Evolutionary conservation across 2,113 vertebrate species (phyloP), one percentile per base, ranked within the genome.

Genomic region (Epinephelus fuscoguttatus): DNA sequence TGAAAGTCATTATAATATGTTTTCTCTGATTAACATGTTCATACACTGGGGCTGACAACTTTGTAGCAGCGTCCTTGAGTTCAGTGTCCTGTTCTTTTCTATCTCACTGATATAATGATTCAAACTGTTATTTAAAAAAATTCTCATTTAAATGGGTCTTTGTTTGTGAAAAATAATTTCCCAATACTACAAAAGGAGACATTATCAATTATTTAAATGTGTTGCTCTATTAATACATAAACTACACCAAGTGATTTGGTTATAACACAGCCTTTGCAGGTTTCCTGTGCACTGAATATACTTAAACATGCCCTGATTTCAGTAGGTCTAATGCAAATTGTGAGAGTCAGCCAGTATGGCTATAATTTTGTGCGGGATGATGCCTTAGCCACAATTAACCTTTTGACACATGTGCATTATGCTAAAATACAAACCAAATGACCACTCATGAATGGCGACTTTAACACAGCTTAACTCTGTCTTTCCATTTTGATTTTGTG

Each of bases 401-500:
- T 57, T 78, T 80, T 37, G 66, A 68, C 59, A 66, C 27, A 63
- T 30, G 18, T 73, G n/a, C n/a, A 60, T 64, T 57, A 42, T 47
- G 49, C 57, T 75, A 70, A 64, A 81, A 69, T 56, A 18, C 27
- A 53, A 75, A 57, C 14, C 47, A 81, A 86, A 76, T 76, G 80
- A 84, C 40, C 27, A 73, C 57, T 78, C 42, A 70, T 78, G 23
- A 78, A 76, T 75, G 63, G 15, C 62, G 69, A 69, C 56, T 78
- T 81, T 62, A 68, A 60, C 37, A 76, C 57, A 84, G 81, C 61
- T 75, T 74, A 75, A 81, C 68, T 53, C 21, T 33, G 3, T 56
- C 63, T 53, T 77, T 75, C 70, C 57, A 57, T 75, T 89, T 79
- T 63, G 49, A 85, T 70, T 84, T 84, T 78, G 69, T 72, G 68